Evolutionary conservation across 1,140 invertebrate genomes (phyloP), one percentile per base, ranked within the genome.

Genomic region (Diploscapter pachys): DNA sequence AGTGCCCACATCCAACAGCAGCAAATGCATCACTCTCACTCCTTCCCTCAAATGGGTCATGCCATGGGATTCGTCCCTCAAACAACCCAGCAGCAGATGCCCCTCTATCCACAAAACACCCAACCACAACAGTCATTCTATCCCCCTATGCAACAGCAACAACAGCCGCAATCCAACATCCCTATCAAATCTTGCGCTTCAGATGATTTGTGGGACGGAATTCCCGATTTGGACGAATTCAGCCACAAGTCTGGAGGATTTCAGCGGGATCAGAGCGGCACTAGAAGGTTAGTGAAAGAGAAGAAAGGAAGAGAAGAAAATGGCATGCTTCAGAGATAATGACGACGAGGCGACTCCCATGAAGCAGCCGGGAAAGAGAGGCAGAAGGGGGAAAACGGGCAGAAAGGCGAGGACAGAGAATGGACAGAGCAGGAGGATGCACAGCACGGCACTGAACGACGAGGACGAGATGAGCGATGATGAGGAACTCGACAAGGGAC

Each of bases 121-220:
- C 51, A 53, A n/a, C 6, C 9, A 48, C 52, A 56, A 51, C 66
- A 31, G 31, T 31, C 31, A 31, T 31, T 31, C 31, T 31, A 31
- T 1, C 31, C 31, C 31, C 31, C 31, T 31, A 31, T 50, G 11
- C 66, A 69, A 5, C 55, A 56, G 9, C 68, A 56, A 56, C 67
- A 69, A 56, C 67, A 69, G 51, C 67, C 56, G n/a, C 67, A 69
- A 69, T 55, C 13, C 66, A 68, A 54, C 66, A 68, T n/a, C 68
- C 51, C 5, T 59, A 70, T 49, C 56, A 59, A 70, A 70, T 70
- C 56, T 61, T 70, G 68, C 53, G 53, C 52, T 61, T 70, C 56
- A 70, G 59, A 59, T 11, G 56, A 6, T 50, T 61, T 1, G 63
- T 61, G 9, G 68, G 68, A 50, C 59, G 59, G 68, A 70, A 61